Conservation (phyloP, 2,113 vertebrate species). For the Engystomops pustulosus region DNA sequence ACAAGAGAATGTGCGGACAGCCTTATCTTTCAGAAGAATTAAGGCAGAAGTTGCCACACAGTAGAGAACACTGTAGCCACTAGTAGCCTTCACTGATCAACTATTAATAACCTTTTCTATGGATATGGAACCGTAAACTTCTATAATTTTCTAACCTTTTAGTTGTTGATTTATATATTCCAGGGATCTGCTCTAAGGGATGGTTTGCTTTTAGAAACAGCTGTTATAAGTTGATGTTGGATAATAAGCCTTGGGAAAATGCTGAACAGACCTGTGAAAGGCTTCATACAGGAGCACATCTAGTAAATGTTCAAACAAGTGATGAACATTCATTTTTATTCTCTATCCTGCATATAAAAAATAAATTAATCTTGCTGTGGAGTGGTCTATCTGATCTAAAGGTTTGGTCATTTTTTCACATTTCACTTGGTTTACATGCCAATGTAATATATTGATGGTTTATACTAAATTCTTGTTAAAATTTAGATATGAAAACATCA, state of each 20-base stretch:
- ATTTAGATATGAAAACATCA: too few species aligned
- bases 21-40: too few species aligned
- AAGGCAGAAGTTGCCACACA: too few species aligned
- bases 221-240: constrained; percentile 75
- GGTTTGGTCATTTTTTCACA: constrained; percentile 67
- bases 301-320: constrained; percentile 76
- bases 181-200: constrained; percentile 78
- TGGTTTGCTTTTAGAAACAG: constrained; percentile 80
- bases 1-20: too few species aligned
- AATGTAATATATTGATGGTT: too few species aligned
- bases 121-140: too few species aligned
- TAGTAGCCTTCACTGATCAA: too few species aligned
- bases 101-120: too few species aligned
- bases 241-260: constrained; percentile 73
- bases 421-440: background rate
- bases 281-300: constrained; percentile 70
- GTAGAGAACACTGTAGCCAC: too few species aligned
- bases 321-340: constrained; percentile 77
- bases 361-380: constrained; percentile 80
- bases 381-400: constrained; percentile 81
- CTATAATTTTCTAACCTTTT: background rate
- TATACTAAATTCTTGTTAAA: too few species aligned
- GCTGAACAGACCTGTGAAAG: constrained; percentile 72
- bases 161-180: background rate
- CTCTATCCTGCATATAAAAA: constrained; percentile 72